Percentiles rank a stretch among this genome's conserved stretches.
These are phyloP conservation scores for Cydia amplana DNA, from an alignment of 1,140 invertebrate species.

Conservation along the genomic window DNA sequence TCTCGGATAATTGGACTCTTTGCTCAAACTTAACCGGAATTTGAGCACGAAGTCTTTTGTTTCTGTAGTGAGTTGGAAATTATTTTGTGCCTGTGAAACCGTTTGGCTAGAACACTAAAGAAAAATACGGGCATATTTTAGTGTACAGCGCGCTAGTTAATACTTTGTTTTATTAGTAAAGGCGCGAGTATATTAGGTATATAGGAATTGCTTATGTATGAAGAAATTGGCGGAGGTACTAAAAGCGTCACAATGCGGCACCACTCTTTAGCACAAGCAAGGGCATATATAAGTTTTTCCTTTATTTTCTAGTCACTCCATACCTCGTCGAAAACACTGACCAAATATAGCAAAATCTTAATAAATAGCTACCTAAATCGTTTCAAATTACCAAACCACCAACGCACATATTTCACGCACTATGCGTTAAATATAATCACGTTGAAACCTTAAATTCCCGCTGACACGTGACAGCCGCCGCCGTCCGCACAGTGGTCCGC, in stretches of 20 bases:
- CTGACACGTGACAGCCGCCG: neutral
- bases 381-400: neutral
- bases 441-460: neutral
- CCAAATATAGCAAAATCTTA: neutral
- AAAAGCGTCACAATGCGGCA: no score
- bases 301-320: no score
- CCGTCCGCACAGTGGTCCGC: slow-evolving; percentile 21
- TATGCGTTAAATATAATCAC: neutral
- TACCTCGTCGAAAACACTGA: neutral
- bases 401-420: neutral
- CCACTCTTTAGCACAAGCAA: no score
- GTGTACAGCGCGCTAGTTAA: neutral
- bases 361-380: no score
- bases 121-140: neutral
- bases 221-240: no score
- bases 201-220: no score
- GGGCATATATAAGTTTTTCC: no score
- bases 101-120: neutral
- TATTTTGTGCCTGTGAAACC: slow-evolving; percentile 1
- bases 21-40: slow-evolving; percentile 19
- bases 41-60: slow-evolving; percentile 3
- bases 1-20: slow-evolving; percentile 25
- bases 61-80: slow-evolving; percentile 6
- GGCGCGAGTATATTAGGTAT: no score
- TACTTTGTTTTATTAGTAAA: neutral